These are phyloP conservation scores for Saguinus midas DNA, from an alignment of 2,113 vertebrate genomes.

Conservation along the genomic window DNA sequence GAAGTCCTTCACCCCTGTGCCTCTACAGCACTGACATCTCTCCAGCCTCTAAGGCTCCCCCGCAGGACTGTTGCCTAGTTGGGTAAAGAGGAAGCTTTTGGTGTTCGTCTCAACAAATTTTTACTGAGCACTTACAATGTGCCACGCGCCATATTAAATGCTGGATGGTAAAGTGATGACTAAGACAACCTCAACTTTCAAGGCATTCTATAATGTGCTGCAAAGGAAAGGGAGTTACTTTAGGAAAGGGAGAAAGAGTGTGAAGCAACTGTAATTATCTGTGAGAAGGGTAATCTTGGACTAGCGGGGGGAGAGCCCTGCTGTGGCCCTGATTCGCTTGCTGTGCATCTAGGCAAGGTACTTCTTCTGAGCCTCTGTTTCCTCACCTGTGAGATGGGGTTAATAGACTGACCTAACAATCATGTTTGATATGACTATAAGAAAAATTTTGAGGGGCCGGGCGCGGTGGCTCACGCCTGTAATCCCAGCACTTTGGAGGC, in stretches of 20 bases:
- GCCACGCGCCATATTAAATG: background rate
- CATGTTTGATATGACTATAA: background rate
- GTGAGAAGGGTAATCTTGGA: background rate
- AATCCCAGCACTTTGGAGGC: too few species aligned
- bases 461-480: too few species aligned
- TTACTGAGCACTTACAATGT: background rate
- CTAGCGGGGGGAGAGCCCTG: accelerated
- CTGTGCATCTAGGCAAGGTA: too few species aligned
- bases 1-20: background rate
- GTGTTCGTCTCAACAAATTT: background rate
- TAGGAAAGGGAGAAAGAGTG: background rate
- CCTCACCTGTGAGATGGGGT: background rate
- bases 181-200: background rate
- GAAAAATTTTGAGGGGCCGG: background rate
- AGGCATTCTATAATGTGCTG: background rate
- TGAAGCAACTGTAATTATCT: background rate
- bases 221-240: background rate
- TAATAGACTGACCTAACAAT: background rate
- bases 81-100: background rate
- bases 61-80: background rate
- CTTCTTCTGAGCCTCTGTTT: background rate
- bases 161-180: background rate
- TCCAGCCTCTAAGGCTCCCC: background rate
- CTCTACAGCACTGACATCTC: background rate
- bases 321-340: background rate